Evolutionary conservation across 2,797 vertebrate species (phyloP).

Genomic region (Lophius americanus): DNA sequence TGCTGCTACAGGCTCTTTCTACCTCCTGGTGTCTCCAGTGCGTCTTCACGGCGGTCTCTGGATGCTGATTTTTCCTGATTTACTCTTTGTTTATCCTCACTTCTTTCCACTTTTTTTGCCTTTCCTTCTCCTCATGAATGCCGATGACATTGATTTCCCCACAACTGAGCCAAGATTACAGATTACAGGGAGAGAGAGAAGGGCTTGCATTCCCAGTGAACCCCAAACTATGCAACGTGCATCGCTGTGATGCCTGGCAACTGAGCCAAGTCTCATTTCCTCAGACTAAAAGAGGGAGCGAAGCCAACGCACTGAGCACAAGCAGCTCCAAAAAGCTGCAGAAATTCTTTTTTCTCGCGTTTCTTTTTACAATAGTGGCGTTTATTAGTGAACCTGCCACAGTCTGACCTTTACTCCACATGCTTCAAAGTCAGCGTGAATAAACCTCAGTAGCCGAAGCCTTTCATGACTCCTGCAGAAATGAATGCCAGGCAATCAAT

Average conservation of each 20-base stretch:
- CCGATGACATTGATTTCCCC: conserved; percentile 29
- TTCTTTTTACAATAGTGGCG: conserved; percentile 36
- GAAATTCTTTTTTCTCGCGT: conserved; percentile 33
- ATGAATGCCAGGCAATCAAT: conserved; percentile 68
- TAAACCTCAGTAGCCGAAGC: conserved; percentile 66
- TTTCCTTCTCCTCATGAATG: conserved; percentile 15
- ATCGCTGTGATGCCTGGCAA: conserved; percentile 44
- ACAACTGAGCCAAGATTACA: conserved; percentile 45
- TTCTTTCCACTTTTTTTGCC: neutral
- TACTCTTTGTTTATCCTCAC: neutral
- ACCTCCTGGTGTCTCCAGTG: neutral
- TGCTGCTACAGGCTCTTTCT: conserved; percentile 14
- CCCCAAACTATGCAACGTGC: conserved; percentile 39
- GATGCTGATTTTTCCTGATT: neutral
- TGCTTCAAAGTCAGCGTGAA: conserved; percentile 67
- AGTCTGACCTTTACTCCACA: conserved; percentile 70
- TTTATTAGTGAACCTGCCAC: conserved; percentile 42
- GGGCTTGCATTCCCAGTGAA: conserved; percentile 60
- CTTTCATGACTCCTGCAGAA: conserved; percentile 34
- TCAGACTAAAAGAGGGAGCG: conserved; percentile 31
- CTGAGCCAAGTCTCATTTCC: conserved; percentile 13
- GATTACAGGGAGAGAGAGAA: conserved; percentile 52
- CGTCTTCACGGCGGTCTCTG: neutral
- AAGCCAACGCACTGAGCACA: conserved; percentile 9
- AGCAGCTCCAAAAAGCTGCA: conserved; percentile 31